Base-by-base conservation (phyloP, 2,888 invertebrate genomes). In the Sturmia bella region DNA sequence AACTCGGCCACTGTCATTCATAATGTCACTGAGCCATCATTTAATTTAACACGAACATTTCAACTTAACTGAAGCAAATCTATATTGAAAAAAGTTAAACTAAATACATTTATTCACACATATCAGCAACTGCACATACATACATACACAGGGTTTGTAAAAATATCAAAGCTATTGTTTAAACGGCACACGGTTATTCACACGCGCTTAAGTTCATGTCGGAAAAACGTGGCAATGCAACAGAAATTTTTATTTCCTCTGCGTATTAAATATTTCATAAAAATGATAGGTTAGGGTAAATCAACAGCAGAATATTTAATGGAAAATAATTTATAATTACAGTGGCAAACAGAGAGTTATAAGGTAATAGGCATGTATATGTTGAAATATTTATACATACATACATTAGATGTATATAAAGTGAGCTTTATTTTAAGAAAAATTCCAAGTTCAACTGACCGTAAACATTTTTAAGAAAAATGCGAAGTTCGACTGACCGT, bases 1-100 rank as follows among this genome's bases (percentile, higher is more conserved):
- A 81, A 74, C 15, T 64, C 70, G 82, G 21, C 70, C 74, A 70
- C 74, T 70, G 70, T 54, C 82, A 75, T 59, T 32, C 54, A 48
- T 54, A 66, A 75, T 78, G 77, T 78, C 74, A 78, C 74, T 48
- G 59, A 66, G 74, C 70, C 82, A 78, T 78, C 78, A 78, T 78
- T 75, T 78, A 59, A 64, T 78, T 69, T 82, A 78, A 77, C 82
- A 78, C 82, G 78, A 78, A 82, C 74, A 75, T 75, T 78, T 70
- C 70, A 74, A 66, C 59, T 78, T 74, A 64, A 70, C 69, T 78
- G 45, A 70, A 48, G 66, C 54, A 79, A 68, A 73, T 21, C 68
- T 63, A 13, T 54, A 15, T 32, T 32, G 11, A 17, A 24, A 19
- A 61, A 64, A 15, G 4, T 21, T 39, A 39, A 32, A 54, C 39